Base-by-base conservation (phyloP, 2,797 vertebrate species). In the Fundulus diaphanus region DNA sequence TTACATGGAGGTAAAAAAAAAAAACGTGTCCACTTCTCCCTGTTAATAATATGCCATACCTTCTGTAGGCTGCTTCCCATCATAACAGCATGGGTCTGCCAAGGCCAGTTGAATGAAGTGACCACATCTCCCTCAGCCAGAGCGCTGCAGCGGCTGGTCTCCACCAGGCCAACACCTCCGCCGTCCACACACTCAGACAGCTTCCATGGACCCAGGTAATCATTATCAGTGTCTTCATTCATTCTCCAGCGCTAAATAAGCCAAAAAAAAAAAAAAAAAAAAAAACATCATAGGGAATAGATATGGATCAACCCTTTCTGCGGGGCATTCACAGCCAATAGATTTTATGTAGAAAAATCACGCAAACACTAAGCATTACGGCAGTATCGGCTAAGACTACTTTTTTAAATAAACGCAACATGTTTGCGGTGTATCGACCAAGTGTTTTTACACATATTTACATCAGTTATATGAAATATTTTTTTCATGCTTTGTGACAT, bases 161-260 rank as follows among this genome's bases (percentile, higher is more conserved):
- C 95, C 5, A 99, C 94, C 73, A 97, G 74, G 2, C 97, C 98
- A 1, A 99, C 63, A 4, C 98, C 97, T 31, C 97, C 97, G 8
- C 98, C 97, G 3, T 98, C 96, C 72, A 93, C 88, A 52, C 96
- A 94, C 72, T 96, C 93, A 0, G 92, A 93, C 42, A 97, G 87
- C 85, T 92, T 93, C 97, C 97, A 99, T 0, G 98, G 92, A 22
- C 57, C 76, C 83, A 98, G 66, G 78, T 98, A 99, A 20, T 97
- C 96, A 0, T 90, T 74, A 1, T 96, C 96, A 0, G 96, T 94
- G 75, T 97, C 96, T 78, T 98, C 97, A 27, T 99, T 99, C 98
- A 99, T 97, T 57, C 95, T 94, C 90, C 96, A 99, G 31, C 97
- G 94, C 98, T 99, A 70, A n/a, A n/a, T n/a, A n/a, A n/a, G n/a